phyloP scores from a whole-genome alignment of 2,113 vertebrate species.

The Amazona vittata region DNA sequence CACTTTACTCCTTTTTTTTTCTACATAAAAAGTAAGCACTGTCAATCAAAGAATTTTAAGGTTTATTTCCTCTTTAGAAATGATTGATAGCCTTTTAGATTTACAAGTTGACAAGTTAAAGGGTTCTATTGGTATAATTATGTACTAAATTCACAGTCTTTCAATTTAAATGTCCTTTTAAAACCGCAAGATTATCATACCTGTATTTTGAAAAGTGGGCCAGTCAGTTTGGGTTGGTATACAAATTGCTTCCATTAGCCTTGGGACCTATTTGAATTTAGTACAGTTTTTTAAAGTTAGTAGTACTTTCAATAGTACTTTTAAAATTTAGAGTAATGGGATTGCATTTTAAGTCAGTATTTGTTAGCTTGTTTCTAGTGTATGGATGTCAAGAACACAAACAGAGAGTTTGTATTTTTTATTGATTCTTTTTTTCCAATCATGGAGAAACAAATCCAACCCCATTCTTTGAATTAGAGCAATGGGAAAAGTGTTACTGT shows the following conservation, averaged over 20 bases:
- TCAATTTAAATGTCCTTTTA: slow-evolving; percentile 91
- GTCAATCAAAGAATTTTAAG: slow-evolving; percentile 89
- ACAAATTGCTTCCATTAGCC: slow-evolving; percentile 88
- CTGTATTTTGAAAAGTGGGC: slow-evolving; percentile 87
- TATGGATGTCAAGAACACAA: slow-evolving; percentile 72
- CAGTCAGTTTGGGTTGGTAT: slow-evolving; percentile 85
- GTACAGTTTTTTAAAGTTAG: slow-evolving; percentile 81
- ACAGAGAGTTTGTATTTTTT: slow-evolving; percentile 61
- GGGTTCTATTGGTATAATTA: slow-evolving; percentile 90
- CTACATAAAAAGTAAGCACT: slow-evolving; percentile 84
- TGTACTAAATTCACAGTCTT: slow-evolving; percentile 88
- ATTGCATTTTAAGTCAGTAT: slow-evolving; percentile 77
- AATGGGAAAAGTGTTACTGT: background rate
- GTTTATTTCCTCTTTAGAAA: slow-evolving; percentile 86
- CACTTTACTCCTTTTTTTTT: slow-evolving; percentile 77
- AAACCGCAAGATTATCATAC: slow-evolving; percentile 85
- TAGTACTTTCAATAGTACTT: slow-evolving; percentile 78
- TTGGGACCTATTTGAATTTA: slow-evolving; percentile 87
- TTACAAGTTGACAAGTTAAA: slow-evolving; percentile 90
- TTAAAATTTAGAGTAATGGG: slow-evolving; percentile 81
- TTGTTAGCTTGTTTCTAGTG: slow-evolving; percentile 77
- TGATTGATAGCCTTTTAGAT: slow-evolving; percentile 91
- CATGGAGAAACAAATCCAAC: background rate
- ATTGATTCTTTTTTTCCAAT: slow-evolving; percentile 37
- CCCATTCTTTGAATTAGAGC: background rate